Evolutionary conservation across 2,113 vertebrate genomes (phyloP).

Genomic region (Excalfactoria chinensis): DNA sequence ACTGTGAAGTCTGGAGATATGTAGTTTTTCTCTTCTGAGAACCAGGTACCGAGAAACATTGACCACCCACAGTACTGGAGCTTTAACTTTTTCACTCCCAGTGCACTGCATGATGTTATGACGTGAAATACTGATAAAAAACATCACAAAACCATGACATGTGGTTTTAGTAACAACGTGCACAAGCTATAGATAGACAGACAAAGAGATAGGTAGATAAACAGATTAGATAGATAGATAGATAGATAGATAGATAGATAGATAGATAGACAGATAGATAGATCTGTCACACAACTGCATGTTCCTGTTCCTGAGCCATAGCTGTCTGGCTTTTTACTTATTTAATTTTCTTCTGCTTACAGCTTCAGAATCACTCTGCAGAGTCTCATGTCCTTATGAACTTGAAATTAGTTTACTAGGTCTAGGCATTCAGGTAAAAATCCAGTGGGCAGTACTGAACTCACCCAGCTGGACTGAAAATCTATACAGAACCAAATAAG

Average conservation of each 20-base stretch:
- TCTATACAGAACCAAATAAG: conserved; percentile 22
- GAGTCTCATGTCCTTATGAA: neutral
- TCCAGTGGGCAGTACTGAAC: conserved; percentile 36
- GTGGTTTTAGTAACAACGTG: neutral
- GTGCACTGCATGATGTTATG: too few relatives aligned
- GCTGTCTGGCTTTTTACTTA: neutral
- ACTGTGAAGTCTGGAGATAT: too few relatives aligned
- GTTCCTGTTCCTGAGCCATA: neutral
- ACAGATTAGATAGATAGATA: too few relatives aligned
- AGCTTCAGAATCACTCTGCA: conserved; percentile 28
- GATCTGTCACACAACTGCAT: neutral
- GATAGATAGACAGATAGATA: too few relatives aligned
- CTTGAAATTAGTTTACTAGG: conserved; percentile 33
- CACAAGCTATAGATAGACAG: neutral
- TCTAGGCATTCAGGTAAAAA: conserved; percentile 32
- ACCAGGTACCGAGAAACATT: too few relatives aligned
- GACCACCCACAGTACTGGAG: too few relatives aligned
- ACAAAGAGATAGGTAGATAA: too few relatives aligned
- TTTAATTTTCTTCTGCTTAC: neutral
- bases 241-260: too few relatives aligned
- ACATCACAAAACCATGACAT: too few relatives aligned
- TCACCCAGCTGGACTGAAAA: conserved; percentile 7
- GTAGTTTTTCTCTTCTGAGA: too few relatives aligned
- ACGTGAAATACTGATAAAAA: too few relatives aligned
- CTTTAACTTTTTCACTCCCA: too few relatives aligned